Conservation (phyloP, 2,797 vertebrate species). For the Enteromius unitaeniatus region DNA sequence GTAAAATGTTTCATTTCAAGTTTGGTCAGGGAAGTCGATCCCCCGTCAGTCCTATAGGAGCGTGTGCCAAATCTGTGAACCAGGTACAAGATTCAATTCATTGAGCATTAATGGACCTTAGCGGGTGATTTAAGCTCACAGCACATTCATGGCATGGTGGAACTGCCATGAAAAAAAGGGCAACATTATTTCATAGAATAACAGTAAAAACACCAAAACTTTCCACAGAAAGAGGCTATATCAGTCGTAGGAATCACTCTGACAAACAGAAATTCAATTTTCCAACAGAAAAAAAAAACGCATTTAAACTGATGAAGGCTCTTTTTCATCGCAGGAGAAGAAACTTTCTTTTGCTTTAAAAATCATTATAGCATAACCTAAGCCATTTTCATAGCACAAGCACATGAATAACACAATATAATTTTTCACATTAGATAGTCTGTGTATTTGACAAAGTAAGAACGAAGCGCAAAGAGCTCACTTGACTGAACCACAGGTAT, state of each 20-base stretch:
- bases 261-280: conserved; percentile 45
- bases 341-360: conserved; percentile 9
- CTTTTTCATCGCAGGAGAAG: conserved; percentile 8
- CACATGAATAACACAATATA: conserved; percentile 1
- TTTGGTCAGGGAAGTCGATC: conserved; percentile 29
- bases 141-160: conserved; percentile 48
- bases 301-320: conserved; percentile 5
- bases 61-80: conserved; percentile 42
- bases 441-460: conserved; percentile 7
- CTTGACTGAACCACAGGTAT: conserved; percentile 18
- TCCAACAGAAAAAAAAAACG: conserved; percentile 4
- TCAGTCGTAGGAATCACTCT: conserved; percentile 39
- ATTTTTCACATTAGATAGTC: conserved; percentile 21
- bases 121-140: conserved; percentile 38
- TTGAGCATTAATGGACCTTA: conserved; percentile 52
- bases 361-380: conserved; percentile 14
- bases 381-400: conserved; percentile 11
- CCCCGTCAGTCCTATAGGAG: conserved; percentile 42
- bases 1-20: conserved; percentile 27
- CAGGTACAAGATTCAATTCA: conserved; percentile 59
- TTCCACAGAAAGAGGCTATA: conserved; percentile 28
- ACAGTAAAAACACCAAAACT: conserved; percentile 33
- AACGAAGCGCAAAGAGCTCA: conserved; percentile 10
- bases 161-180: conserved; percentile 42
- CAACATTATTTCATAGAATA: conserved; percentile 34